phyloP scores from a whole-genome alignment of 2,888 invertebrate species.

The Sinopyrophorus schimmeli region DNA sequence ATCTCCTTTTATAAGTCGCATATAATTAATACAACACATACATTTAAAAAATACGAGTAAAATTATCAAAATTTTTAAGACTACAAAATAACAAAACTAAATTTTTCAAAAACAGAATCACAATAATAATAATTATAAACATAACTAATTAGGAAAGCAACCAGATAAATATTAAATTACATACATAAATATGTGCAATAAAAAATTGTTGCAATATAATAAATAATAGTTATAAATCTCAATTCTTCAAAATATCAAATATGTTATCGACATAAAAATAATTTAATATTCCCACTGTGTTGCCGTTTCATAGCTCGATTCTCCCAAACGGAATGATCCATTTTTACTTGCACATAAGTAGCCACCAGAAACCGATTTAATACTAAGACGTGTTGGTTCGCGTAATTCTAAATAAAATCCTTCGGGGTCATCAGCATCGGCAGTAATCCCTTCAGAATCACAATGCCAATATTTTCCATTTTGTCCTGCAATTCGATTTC shows the following conservation, averaged over 20 bases:
- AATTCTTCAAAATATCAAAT: too few relatives aligned
- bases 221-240: constrained; percentile 21
- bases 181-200: constrained; percentile 14
- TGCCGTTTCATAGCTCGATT: constrained; percentile 74
- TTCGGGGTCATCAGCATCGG: constrained; percentile 81
- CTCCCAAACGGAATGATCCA: constrained; percentile 84
- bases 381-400: constrained; percentile 90
- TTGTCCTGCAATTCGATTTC: constrained; percentile 73
- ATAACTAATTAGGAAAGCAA: constrained; percentile 16
- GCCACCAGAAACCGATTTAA: constrained; percentile 74
- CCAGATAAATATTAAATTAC: constrained; percentile 7
- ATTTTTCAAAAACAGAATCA: constrained; percentile 16
- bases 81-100: constrained; percentile 15
- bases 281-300: constrained; percentile 93
- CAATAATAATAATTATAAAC: constrained; percentile 19
- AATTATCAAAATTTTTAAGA: too few relatives aligned
- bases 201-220: constrained; percentile 4
- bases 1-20: too few relatives aligned
- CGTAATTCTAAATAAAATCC: constrained; percentile 92
- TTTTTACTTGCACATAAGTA: constrained; percentile 91
- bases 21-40: too few relatives aligned
- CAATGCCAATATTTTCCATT: constrained; percentile 95
- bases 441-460: constrained; percentile 82
- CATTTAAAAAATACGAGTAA: too few relatives aligned
- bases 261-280: constrained; percentile 8